Evolutionary conservation across 2,113 vertebrate species (phyloP), one percentile per base, ranked within the genome.

Genomic region (Meleagris gallopavo): DNA sequence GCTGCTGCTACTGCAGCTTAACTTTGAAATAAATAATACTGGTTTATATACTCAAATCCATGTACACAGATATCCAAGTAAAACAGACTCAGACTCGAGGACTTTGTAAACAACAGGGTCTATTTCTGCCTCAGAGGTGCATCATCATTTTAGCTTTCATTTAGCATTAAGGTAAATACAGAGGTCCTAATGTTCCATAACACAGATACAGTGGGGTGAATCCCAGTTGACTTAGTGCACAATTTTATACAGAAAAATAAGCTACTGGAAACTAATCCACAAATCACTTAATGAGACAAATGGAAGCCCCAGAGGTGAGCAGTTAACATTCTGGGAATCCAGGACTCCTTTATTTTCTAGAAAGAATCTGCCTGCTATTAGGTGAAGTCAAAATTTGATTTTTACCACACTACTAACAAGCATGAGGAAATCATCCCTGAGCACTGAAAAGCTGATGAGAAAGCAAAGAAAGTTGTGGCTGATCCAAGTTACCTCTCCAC

Each of bases 391-490:
- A 97, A 98, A 78, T 92, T 96, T 12, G 97, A 98, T 67, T 86
- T 98, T 48, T 93, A 96, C 48, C 67, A 90, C 62, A 66, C 97
- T n/a, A 95, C 95, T 87, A 98, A 96, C 4, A 96, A 98, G 85
- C 98, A 98, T 0, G 84, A 98, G 86, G 98, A 98, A 84, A 97
- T 98, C 72, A 97, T 98, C 97, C 98, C 97, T 1, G 65, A 98
- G 86, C 97, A 97, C 92, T 61, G 92, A 36, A 70, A 94, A 5
- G 97, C 96, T 7, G 98, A 98, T 8, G 97, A 98, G 90, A 97
- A 83, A 96, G 97, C 97, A 65, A 98, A 98, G 96, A 91, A 98
- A 95, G 97, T 97, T 34, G 91, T 94, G 74, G 92, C 71, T n/a
- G 97, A 98, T 12, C 70, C 97, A 90, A 97, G 97, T 87, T 73